Percentiles rank a stretch among this genome's conserved stretches.
phyloP scores from a whole-genome alignment of 2,113 vertebrate species.

The Myotis davidii region DNA sequence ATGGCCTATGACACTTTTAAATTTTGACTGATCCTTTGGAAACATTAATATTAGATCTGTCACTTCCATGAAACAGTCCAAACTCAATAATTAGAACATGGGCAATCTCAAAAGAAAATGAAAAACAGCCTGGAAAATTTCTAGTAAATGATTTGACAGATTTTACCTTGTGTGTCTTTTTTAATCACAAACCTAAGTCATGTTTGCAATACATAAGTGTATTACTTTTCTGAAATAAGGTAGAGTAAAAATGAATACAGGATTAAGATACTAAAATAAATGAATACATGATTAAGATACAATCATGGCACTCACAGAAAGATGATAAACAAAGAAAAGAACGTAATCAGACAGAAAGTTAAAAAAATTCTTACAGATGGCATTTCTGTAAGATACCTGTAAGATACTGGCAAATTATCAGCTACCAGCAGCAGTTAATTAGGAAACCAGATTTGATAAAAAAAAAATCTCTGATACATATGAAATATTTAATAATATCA shows the following conservation, averaged over 20 bases:
- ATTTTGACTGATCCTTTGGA: not conserved
- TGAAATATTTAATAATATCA: not conserved
- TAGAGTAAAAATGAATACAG: not conserved
- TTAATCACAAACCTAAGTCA: not conserved
- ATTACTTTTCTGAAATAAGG: constrained; percentile 11
- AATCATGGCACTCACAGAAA: not conserved
- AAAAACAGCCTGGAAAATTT: not conserved
- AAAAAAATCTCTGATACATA: not conserved
- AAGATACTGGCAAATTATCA: not conserved
- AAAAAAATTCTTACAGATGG: not conserved
- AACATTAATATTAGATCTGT: constrained; percentile 1
- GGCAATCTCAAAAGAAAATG: not conserved
- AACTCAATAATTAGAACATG: not conserved
- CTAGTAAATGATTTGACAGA: not conserved
- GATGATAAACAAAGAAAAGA: not conserved
- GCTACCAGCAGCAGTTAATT: not conserved
- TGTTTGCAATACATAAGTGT: not conserved
- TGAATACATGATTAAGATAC: not conserved
- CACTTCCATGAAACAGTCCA: not conserved
- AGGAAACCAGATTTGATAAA: not conserved
- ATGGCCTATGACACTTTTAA: not conserved
- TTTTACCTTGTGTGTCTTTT: not conserved
- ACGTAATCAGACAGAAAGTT: not conserved
- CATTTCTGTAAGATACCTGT: not conserved
- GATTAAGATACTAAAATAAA: not conserved